Percentiles rank a stretch among this genome's conserved stretches.
phyloP scores from a whole-genome alignment of 2,888 invertebrate species.

The Cephalotes varians region DNA sequence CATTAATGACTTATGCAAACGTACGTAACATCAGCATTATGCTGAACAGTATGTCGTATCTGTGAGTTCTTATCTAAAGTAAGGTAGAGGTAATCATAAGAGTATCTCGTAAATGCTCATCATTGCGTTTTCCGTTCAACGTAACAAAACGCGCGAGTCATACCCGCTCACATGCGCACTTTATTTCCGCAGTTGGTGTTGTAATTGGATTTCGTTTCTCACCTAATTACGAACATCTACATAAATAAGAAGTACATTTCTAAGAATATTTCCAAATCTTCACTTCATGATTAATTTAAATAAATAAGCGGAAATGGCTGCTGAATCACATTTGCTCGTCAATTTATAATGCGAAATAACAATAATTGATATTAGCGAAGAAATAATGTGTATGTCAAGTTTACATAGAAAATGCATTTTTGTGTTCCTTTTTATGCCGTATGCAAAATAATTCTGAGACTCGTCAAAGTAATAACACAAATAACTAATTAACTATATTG shows the following conservation, averaged over 20 bases:
- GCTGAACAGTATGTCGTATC: constrained; percentile 22
- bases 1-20: not conserved
- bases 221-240: not conserved
- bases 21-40: not conserved
- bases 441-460: not conserved
- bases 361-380: not conserved
- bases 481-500: not conserved
- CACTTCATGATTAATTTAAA: not conserved
- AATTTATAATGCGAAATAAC: not conserved
- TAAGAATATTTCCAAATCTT: not conserved
- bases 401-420: not conserved
- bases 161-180: constrained; percentile 3
- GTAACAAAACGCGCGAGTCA: constrained; percentile 31
- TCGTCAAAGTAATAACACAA: not conserved
- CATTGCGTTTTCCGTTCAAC: constrained; percentile 13
- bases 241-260: not conserved
- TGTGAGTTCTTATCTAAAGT: constrained; percentile 61
- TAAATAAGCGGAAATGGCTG: not conserved
- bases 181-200: constrained; percentile 35
- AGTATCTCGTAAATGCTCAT: constrained; percentile 40
- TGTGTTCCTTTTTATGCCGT: no score
- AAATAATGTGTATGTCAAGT: not conserved
- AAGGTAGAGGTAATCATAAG: constrained; percentile 39
- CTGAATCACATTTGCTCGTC: not conserved
- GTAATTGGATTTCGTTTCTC: constrained; percentile 44